Conservation (phyloP, 1,140 invertebrate species). For the Drosophila triauraria region DNA sequence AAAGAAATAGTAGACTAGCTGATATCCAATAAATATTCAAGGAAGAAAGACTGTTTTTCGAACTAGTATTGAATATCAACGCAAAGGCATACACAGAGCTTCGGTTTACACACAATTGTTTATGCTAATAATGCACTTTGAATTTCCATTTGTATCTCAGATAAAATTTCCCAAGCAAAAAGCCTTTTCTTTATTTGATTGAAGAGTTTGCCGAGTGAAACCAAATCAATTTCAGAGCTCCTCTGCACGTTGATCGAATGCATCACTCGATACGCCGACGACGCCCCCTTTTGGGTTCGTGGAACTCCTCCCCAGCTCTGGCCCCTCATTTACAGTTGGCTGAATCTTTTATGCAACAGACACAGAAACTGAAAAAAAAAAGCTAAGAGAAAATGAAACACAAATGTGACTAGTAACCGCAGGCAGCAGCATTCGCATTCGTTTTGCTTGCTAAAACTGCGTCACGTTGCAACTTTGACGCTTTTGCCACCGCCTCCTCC, state of each 20-base stretch:
- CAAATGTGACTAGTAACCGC: constrained; percentile 48
- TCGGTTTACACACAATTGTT: constrained; percentile 3
- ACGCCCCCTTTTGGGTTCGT: constrained; percentile 36
- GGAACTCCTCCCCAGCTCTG: constrained; percentile 10
- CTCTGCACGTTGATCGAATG: constrained; percentile 22
- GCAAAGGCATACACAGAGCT: background rate
- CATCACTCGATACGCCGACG: constrained; percentile 31
- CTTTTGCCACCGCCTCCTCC: constrained; percentile 6
- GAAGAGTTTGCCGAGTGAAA: constrained; percentile 7
- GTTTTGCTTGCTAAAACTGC: constrained; percentile 74
- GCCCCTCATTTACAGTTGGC: constrained; percentile 62
- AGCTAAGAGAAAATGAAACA: constrained; percentile 23
- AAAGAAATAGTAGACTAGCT: too few relatives aligned
- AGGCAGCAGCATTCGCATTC: constrained; percentile 39
- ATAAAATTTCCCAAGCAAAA: constrained; percentile 4
- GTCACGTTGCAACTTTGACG: constrained; percentile 73
- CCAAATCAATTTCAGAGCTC: constrained; percentile 27
- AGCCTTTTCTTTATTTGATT: constrained; percentile 4
- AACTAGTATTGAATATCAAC: too few relatives aligned
- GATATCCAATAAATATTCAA: too few relatives aligned
- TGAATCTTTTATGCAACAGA: constrained; percentile 73
- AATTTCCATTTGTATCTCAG: constrained; percentile 3
- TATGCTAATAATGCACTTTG: constrained; percentile 4
- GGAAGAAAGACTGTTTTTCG: background rate
- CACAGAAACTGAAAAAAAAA: constrained; percentile 36